phyloP scores from a whole-genome alignment of 2,797 vertebrate species.

The Austrolebias charrua region DNA sequence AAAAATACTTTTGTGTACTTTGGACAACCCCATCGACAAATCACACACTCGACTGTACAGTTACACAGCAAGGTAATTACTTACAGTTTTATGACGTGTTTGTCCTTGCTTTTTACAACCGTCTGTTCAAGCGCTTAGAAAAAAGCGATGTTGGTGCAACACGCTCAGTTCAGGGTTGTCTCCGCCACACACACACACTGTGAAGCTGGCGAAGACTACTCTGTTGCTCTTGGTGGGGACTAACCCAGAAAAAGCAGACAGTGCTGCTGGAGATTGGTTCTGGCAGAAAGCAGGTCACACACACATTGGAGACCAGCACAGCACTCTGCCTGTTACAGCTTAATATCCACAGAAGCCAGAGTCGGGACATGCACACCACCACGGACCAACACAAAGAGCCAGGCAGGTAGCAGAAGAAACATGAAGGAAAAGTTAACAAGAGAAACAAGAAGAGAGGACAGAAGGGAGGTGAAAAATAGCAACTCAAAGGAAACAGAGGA shows the following conservation, averaged over 20 bases:
- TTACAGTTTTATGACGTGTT: conserved; percentile 24
- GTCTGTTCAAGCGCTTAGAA: conserved; percentile 26
- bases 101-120: conserved; percentile 18
- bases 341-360: conserved; percentile 66
- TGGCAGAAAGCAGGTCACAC: conserved; percentile 77
- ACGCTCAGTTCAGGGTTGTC: conserved; percentile 28
- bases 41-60: conserved; percentile 22
- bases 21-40: conserved; percentile 30
- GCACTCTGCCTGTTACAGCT: conserved; percentile 64
- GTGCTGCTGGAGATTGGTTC: conserved; percentile 65
- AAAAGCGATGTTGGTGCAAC: conserved; percentile 27
- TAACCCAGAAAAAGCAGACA: conserved; percentile 72
- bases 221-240: conserved; percentile 59
- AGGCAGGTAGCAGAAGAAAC: conserved; percentile 19
- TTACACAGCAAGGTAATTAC: conserved; percentile 15
- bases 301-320: conserved; percentile 73
- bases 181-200: neutral
- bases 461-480: conserved; percentile 21
- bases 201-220: conserved; percentile 40
- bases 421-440: conserved; percentile 29
- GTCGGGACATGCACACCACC: conserved; percentile 56
- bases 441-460: conserved; percentile 24
- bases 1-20: conserved; percentile 31
- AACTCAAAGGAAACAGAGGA: conserved; percentile 30
- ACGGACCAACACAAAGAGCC: conserved; percentile 38